Conservation (phyloP, 2,797 vertebrate genomes). For the Melanotaenia pygmaea region DNA sequence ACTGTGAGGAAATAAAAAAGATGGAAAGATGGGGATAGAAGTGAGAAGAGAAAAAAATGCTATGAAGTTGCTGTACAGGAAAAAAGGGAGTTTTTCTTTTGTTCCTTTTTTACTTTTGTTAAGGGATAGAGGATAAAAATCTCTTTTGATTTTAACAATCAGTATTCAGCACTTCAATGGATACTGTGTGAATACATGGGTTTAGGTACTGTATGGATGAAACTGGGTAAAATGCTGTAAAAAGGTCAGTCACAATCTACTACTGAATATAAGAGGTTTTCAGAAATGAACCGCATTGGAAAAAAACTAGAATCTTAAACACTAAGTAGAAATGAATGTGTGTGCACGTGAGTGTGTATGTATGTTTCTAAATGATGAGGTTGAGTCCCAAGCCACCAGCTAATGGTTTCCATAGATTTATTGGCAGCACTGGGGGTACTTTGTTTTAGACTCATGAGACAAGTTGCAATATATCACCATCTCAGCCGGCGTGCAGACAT, state of each 20-base stretch:
- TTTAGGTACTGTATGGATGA: slow-evolving; percentile 53
- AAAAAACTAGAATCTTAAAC: slow-evolving; percentile 45
- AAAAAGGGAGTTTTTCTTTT: neutral
- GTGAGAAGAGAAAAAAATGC: slow-evolving; percentile 29
- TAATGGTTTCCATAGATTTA: slow-evolving; percentile 74
- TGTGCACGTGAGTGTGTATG: neutral
- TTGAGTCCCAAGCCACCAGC: slow-evolving; percentile 54
- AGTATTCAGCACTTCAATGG: slow-evolving; percentile 16
- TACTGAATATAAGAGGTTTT: slow-evolving; percentile 40
- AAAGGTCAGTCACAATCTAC: slow-evolving; percentile 57
- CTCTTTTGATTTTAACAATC: neutral
- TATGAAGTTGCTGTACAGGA: neutral
- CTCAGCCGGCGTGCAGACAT: slow-evolving; percentile 56
- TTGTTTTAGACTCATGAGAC: slow-evolving; percentile 65
- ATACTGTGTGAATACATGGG: slow-evolving; percentile 33
- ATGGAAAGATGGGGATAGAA: slow-evolving; percentile 58
- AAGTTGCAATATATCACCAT: slow-evolving; percentile 61
- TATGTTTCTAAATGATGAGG: slow-evolving; percentile 60
- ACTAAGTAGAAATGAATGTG: slow-evolving; percentile 21
- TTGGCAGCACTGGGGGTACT: slow-evolving; percentile 51
- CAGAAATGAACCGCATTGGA: slow-evolving; percentile 30
- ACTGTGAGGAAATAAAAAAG: slow-evolving; percentile 56
- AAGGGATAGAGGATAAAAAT: slow-evolving; percentile 6
- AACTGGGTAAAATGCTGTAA: slow-evolving; percentile 45
- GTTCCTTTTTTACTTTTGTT: neutral